Conservation (phyloP, 1,140 invertebrate genomes). For the Ceratina calcarata region DNA sequence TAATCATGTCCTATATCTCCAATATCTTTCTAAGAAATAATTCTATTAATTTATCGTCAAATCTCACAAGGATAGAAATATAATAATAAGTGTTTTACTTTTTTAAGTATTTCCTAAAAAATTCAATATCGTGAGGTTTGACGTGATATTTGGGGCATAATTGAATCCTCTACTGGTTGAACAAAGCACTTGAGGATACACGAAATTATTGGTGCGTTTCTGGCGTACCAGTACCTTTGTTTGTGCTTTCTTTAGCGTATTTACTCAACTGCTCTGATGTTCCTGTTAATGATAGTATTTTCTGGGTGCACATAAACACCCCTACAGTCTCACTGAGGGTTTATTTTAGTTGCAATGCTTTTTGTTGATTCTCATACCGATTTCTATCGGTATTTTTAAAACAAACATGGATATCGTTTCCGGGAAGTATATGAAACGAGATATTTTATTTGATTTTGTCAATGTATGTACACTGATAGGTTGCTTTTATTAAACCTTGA, state of each 20-base stretch:
- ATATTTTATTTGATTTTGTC: too few relatives aligned
- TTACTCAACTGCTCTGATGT: not conserved
- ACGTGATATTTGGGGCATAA: not conserved
- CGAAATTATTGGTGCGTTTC: not conserved
- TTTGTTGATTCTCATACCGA: too few relatives aligned
- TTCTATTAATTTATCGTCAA: too few relatives aligned
- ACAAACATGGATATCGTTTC: too few relatives aligned
- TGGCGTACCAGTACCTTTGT: not conserved
- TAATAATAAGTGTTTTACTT: too few relatives aligned
- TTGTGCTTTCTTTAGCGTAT: constrained; percentile 16
- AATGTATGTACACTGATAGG: too few relatives aligned
- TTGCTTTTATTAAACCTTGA: too few relatives aligned
- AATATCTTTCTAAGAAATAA: not conserved
- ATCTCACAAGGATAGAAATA: too few relatives aligned
- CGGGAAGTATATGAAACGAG: too few relatives aligned
- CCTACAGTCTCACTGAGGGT: not conserved
- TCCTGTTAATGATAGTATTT: constrained; percentile 9
- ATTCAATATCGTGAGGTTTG: not conserved
- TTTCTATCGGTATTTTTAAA: too few relatives aligned
- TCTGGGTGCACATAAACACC: not conserved
- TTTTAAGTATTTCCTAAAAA: too few relatives aligned
- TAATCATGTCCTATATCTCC: not conserved
- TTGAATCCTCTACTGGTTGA: not conserved
- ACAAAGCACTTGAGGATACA: not conserved
- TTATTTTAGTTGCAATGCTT: not conserved